Percentiles rank a stretch among this genome's conserved stretches.
Conservation (phyloP, 2,113 vertebrate genomes). For the Irena cyanogastra region DNA sequence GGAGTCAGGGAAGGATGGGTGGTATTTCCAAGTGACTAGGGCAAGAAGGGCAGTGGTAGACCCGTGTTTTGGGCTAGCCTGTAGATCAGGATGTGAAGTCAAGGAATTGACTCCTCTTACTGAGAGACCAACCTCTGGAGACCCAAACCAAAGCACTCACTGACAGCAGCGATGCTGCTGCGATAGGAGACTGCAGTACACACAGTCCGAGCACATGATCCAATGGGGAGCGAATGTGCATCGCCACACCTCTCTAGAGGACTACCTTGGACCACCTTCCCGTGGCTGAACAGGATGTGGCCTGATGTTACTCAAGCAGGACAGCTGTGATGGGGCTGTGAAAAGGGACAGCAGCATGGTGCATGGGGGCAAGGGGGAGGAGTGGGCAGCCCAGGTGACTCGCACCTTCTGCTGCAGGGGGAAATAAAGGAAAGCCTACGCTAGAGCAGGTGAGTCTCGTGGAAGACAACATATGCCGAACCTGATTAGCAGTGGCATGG, state of each 20-base stretch:
- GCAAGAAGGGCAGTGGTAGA: neutral
- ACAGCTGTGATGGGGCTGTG: neutral
- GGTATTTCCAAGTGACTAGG: neutral
- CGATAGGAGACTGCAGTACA: neutral
- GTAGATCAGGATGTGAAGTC: neutral
- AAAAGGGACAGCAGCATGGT: neutral
- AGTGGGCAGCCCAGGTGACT: neutral
- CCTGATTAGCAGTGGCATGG: neutral
- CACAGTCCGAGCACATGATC: neutral
- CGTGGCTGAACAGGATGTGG: neutral
- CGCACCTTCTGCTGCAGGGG: neutral
- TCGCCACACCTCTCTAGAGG: neutral
- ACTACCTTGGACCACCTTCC: neutral
- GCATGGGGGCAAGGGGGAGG: neutral
- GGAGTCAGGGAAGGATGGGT: neutral
- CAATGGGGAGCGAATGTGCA: neutral
- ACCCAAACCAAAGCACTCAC: neutral
- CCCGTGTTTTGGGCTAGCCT: neutral
- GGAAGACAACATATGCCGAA: neutral
- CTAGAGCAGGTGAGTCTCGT: neutral
- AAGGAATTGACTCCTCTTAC: neutral
- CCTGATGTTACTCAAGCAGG: neutral
- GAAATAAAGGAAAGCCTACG: neutral
- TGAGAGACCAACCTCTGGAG: neutral
- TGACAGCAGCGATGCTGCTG: neutral